These are phyloP conservation scores for Dicaeum eximium DNA, from an alignment of 2,113 vertebrate genomes.

Conservation along the genomic window DNA sequence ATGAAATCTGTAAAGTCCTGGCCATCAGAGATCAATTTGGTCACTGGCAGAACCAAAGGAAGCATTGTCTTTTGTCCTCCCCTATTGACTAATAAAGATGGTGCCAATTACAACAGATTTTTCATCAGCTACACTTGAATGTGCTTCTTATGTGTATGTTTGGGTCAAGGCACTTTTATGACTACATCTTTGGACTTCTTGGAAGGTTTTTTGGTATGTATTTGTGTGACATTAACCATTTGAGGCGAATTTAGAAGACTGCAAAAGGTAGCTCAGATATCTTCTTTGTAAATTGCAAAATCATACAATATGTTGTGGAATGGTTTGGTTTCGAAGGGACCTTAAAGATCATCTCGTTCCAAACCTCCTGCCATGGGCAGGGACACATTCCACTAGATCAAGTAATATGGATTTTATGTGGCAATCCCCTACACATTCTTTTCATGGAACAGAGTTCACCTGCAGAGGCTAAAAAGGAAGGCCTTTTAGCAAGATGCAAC, in stretches of 20 bases:
- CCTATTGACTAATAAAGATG: background rate
- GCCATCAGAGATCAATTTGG: rapidly evolving
- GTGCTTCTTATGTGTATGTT: background rate
- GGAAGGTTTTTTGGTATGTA: background rate
- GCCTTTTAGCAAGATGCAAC: background rate
- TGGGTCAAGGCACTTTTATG: background rate
- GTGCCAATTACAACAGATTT: background rate
- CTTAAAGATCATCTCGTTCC: background rate
- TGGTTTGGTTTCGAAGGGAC: background rate
- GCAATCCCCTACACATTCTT: background rate
- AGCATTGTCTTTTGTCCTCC: background rate
- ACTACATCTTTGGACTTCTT: background rate
- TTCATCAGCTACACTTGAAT: background rate
- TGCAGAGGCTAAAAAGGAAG: background rate
- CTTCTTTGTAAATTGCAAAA: background rate
- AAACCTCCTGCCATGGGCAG: background rate
- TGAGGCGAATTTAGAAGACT: background rate
- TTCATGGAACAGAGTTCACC: background rate
- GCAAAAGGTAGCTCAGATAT: background rate
- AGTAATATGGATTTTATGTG: background rate
- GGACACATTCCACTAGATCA: background rate
- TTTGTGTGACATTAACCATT: background rate
- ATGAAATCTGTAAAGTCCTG: background rate
- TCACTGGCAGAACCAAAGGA: background rate
- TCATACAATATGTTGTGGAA: background rate